Evolutionary conservation across 1,140 invertebrate genomes (phyloP).

Genomic region (Whitmania pigra): DNA sequence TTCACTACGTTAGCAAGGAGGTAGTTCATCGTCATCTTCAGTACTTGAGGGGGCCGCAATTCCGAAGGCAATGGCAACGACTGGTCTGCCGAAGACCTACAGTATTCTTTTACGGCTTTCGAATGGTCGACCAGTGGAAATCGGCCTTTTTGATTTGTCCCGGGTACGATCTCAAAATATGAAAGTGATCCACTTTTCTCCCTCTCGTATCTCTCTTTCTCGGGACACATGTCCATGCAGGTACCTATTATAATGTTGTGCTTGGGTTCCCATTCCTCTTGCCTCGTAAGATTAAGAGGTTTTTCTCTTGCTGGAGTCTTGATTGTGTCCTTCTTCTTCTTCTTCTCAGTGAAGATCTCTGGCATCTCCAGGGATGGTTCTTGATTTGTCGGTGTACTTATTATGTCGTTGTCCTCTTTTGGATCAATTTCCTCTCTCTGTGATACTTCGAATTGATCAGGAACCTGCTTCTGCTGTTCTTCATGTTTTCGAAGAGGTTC

Average conservation of each 20-base stretch:
- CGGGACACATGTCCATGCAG: slow-evolving; percentile 95
- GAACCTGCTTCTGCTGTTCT: too few species aligned
- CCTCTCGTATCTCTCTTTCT: slow-evolving; percentile 79
- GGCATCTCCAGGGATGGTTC: too few species aligned
- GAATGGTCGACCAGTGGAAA: slow-evolving; percentile 38
- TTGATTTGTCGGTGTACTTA: too few species aligned
- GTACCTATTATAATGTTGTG: slow-evolving; percentile 47
- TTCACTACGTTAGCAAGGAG: slow-evolving; percentile 62
- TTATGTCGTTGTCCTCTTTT: too few species aligned
- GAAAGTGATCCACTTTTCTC: slow-evolving; percentile 65
- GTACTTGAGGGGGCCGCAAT: slow-evolving; percentile 61
- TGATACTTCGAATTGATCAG: too few species aligned
- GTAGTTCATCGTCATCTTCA: slow-evolving; percentile 80
- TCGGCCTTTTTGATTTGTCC: slow-evolving; percentile 28
- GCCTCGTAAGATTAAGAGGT: too few species aligned
- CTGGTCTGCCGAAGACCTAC: slow-evolving; percentile 57
- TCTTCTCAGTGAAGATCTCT: too few species aligned
- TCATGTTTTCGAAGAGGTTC: too few species aligned
- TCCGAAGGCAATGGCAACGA: slow-evolving; percentile 73
- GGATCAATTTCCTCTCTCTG: too few species aligned
- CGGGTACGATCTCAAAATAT: slow-evolving; percentile 50
- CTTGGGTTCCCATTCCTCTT: too few species aligned
- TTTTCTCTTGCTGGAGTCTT: too few species aligned
- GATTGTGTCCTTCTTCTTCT: too few species aligned
- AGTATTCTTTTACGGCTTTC: slow-evolving; percentile 74